A percentile compares a stretch with the other conserved stretches of the same genome.
Conservation (phyloP, 2,888 invertebrate species). For the Shargacucullia verbasci region DNA sequence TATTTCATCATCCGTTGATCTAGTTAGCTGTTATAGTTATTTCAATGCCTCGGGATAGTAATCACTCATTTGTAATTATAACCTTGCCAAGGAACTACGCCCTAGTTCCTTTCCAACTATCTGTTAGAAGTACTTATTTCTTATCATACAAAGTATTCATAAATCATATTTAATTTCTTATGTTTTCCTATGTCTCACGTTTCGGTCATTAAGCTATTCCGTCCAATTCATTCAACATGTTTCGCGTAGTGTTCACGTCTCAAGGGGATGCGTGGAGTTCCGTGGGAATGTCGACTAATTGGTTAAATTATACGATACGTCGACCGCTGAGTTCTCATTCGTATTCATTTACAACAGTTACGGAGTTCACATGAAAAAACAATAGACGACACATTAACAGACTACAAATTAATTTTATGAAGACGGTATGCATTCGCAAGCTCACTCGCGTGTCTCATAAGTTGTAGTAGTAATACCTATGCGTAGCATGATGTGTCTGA, state of each 20-base stretch:
- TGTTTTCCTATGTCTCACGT: conserved; percentile 25
- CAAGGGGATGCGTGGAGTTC: conserved; percentile 71
- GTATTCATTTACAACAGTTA: conserved; percentile 75
- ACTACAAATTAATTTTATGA: conserved; percentile 61
- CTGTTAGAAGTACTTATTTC: not conserved
- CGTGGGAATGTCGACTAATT: conserved; percentile 84
- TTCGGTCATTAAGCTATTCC: conserved; percentile 24
- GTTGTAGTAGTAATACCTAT: not conserved
- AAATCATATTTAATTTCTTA: conserved; percentile 10
- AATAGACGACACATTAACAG: conserved; percentile 56
- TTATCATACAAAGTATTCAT: conserved; percentile 6
- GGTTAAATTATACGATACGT: conserved; percentile 78
- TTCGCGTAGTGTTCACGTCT: conserved; percentile 64
- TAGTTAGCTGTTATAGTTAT: conserved; percentile 6
- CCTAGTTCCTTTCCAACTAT: conserved; percentile 21
- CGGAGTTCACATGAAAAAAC: conserved; percentile 73
- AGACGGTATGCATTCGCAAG: conserved; percentile 17
- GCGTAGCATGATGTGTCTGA: too few species aligned
- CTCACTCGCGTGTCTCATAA: conserved; percentile 12
- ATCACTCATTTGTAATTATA: conserved; percentile 21
- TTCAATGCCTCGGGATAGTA: conserved; percentile 25
- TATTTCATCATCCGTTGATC: conserved; percentile 20
- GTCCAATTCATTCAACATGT: conserved; percentile 58
- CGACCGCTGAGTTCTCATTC: conserved; percentile 69
- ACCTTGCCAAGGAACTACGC: conserved; percentile 15